phyloP scores from a whole-genome alignment of 2,888 invertebrate genomes.

The Agrotis segetum region DNA sequence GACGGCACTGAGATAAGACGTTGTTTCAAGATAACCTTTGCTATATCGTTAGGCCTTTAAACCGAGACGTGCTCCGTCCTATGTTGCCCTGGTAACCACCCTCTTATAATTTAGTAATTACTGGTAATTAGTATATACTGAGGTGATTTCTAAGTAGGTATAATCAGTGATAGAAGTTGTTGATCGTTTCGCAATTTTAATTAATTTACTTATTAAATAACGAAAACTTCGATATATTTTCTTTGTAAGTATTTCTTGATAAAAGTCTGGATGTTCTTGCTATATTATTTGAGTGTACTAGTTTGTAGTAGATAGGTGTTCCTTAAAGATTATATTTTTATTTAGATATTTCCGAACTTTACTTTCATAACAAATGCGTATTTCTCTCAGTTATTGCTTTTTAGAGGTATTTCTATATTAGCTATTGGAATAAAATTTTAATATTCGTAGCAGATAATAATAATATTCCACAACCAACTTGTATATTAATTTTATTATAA shows the following conservation, averaged over 20 bases:
- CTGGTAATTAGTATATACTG: constrained; percentile 11
- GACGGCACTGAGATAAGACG: constrained; percentile 20
- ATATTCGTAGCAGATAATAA: constrained; percentile 19
- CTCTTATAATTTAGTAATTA: constrained; percentile 5
- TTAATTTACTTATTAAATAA: too few species aligned
- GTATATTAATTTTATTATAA: too few species aligned
- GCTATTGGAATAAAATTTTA: constrained; percentile 48
- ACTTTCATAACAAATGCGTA: neutral
- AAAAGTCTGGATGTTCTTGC: too few species aligned
- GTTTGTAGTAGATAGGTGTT: neutral
- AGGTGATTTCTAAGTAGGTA: neutral
- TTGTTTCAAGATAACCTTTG: constrained; percentile 30
- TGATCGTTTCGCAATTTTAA: neutral
- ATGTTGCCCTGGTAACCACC: neutral
- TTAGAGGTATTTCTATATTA: constrained; percentile 29
- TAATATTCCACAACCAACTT: too few species aligned
- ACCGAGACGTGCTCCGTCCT: constrained; percentile 36
- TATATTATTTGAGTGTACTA: neutral
- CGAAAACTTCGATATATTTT: too few species aligned
- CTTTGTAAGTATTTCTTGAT: too few species aligned
- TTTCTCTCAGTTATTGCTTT: constrained; percentile 26
- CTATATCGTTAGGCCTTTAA: constrained; percentile 41
- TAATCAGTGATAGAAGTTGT: neutral
- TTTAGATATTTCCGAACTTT: neutral
- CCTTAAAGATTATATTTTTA: neutral